Evolutionary conservation across 2,888 invertebrate genomes (phyloP).

Genomic region (Diloba caeruleocephala): DNA sequence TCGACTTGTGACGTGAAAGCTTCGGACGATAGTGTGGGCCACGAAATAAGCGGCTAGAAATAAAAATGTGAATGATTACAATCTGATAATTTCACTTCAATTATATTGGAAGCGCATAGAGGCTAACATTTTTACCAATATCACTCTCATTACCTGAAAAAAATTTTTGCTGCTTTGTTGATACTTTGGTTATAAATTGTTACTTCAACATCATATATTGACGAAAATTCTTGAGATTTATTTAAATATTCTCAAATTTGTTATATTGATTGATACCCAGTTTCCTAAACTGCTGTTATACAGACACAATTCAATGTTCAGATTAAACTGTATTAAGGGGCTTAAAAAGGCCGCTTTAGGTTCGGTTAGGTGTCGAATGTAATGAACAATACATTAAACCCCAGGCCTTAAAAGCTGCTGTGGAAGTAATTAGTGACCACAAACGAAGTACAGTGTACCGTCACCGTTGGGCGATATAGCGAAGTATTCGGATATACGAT

Average conservation of each 20-base stretch:
- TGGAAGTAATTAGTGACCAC: constrained; percentile 4
- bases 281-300: no score
- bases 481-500: no score
- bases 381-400: constrained; percentile 13
- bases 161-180: no score
- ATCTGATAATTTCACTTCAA: constrained; percentile 18
- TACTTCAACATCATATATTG: no score
- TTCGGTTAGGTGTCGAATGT: constrained; percentile 8
- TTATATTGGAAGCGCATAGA: constrained; percentile 16
- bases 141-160: constrained; percentile 14
- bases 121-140: no score
- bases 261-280: neutral
- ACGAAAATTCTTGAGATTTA: no score
- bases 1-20: constrained; percentile 12
- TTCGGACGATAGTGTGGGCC: constrained; percentile 5
- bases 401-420: constrained; percentile 8
- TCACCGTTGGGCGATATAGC: no score
- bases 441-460: no score
- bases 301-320: constrained; percentile 12
- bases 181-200: no score
- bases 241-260: no score
- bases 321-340: constrained; percentile 22
- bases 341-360: no score
- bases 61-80: constrained; percentile 1
- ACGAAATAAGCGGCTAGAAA: constrained; percentile 6